phyloP scores from a whole-genome alignment of 23 tunicate genomes.

The Ciona savignyi region DNA sequence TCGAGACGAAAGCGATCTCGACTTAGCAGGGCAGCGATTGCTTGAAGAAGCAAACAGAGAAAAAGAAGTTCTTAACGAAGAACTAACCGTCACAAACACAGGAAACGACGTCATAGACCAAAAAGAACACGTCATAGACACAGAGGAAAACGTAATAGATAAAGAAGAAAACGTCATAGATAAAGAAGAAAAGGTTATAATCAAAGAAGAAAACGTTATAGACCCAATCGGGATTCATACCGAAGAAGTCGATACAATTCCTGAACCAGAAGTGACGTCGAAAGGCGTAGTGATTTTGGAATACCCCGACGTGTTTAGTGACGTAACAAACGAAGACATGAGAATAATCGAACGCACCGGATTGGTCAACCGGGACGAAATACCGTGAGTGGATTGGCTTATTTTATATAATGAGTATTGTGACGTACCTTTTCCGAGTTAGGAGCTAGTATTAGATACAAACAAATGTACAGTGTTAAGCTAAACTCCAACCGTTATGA shows the following conservation, averaged over 20 bases:
- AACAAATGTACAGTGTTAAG: too few relatives aligned
- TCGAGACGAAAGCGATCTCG: background rate
- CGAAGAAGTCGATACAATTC: background rate
- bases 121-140: background rate
- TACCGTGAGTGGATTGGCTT: conserved; percentile 2
- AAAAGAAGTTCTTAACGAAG: background rate
- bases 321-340: conserved; percentile 13
- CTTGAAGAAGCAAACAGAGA: background rate
- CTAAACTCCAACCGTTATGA: too few relatives aligned
- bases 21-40: background rate
- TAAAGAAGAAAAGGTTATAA: background rate
- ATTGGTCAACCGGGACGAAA: conserved; percentile 12
- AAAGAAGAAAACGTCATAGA: background rate
- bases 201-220: background rate
- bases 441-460: too few relatives aligned
- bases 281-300: background rate
- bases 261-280: background rate
- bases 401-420: background rate
- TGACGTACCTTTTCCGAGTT: too few relatives aligned
- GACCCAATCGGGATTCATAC: background rate
- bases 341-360: conserved; percentile 24
- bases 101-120: background rate
- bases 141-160: background rate
- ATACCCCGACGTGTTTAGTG: background rate
- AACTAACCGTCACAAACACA: background rate